A percentile compares a stretch with the other conserved stretches of the same genome.
Evolutionary conservation across 2,797 vertebrate genomes (phyloP).

Genomic region (Scomberomorus guttatus): DNA sequence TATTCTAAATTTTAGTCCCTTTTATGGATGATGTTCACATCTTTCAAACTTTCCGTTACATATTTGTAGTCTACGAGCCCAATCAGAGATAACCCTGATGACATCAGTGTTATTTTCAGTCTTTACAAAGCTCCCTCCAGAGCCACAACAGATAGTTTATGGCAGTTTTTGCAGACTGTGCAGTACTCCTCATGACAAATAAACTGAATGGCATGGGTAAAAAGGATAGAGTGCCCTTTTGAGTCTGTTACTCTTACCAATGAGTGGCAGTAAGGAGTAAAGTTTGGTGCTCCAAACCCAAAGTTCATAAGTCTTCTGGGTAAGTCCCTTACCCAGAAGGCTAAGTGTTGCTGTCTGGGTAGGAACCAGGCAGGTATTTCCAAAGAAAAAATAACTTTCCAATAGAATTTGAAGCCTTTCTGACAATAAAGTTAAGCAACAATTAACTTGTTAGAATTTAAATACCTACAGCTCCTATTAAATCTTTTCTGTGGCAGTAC

Average conservation of each 20-base stretch:
- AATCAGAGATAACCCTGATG: too few relatives aligned
- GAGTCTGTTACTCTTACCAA: background rate
- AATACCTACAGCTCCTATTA: background rate
- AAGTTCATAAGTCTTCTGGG: too few relatives aligned
- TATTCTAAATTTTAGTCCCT: background rate
- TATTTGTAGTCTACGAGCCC: background rate
- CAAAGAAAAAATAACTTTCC: background rate
- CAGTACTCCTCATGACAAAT: background rate
- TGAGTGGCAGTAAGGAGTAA: background rate
- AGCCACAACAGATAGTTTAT: background rate
- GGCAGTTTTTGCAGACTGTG: background rate
- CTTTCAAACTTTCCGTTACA: too few relatives aligned
- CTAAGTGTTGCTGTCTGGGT: background rate
- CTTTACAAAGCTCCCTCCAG: background rate
- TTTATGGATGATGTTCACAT: background rate
- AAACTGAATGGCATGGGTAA: too few relatives aligned
- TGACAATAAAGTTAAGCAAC: background rate
- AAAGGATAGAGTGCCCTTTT: too few relatives aligned
- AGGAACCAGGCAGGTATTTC: too few relatives aligned
- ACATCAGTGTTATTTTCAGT: too few relatives aligned
- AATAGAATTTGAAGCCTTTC: background rate
- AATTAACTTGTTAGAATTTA: background rate
- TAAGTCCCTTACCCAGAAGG: too few relatives aligned
- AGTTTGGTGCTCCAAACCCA: background rate
- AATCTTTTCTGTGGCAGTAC: background rate